A percentile compares a stretch with the other conserved stretches of the same genome.
Conservation (phyloP, 2,888 invertebrate genomes). For the Drosophila koepferae region DNA sequence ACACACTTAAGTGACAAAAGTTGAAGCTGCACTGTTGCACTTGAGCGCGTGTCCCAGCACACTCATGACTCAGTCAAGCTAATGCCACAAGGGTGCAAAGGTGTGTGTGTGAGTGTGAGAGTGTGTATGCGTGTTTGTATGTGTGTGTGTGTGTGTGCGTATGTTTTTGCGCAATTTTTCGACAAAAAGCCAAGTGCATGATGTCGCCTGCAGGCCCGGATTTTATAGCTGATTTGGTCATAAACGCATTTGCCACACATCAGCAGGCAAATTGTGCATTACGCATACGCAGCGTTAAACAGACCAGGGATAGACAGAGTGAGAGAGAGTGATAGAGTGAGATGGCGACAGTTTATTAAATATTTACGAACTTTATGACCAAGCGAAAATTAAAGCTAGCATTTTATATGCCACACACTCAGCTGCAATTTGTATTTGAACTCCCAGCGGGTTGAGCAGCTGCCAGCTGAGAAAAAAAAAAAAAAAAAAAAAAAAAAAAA, state of each 20-base stretch:
- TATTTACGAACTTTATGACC: slow-evolving; percentile 69
- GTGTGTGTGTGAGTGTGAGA: neutral
- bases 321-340: neutral
- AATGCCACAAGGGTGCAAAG: slow-evolving; percentile 7
- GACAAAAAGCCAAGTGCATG: slow-evolving; percentile 39
- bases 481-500: neutral
- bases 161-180: slow-evolving; percentile 26
- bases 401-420: slow-evolving; percentile 27
- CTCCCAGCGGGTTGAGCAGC: slow-evolving; percentile 1
- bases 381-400: slow-evolving; percentile 41
- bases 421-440: slow-evolving; percentile 54
- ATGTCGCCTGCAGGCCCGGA: slow-evolving; percentile 48
- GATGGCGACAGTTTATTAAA: slow-evolving; percentile 53
- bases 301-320: neutral
- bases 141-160: neutral
- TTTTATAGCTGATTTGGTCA: slow-evolving; percentile 65
- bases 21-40: slow-evolving; percentile 47
- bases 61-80: slow-evolving; percentile 16
- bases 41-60: slow-evolving; percentile 33
- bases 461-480: neutral
- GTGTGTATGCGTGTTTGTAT: neutral
- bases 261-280: slow-evolving; percentile 51
- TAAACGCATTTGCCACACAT: slow-evolving; percentile 57
- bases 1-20: slow-evolving; percentile 71
- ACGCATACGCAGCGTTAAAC: slow-evolving; percentile 48